Percentiles rank a stretch among this genome's conserved stretches.
phyloP scores from a whole-genome alignment of 2,888 invertebrate species.

The Ophion ellenae region DNA sequence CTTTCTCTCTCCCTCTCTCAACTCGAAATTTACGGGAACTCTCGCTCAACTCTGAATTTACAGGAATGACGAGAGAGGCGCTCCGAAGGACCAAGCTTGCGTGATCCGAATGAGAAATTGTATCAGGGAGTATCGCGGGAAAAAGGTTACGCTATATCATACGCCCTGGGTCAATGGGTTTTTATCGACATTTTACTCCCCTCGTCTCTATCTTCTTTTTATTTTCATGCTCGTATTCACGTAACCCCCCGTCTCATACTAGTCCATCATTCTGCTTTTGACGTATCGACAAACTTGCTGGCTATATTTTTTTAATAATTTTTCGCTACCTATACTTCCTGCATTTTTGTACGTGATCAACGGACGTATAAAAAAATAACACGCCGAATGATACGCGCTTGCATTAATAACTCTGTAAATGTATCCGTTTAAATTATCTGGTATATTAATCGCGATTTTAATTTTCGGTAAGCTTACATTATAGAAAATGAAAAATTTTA shows the following conservation, averaged over 20 bases:
- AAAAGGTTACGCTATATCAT: constrained; percentile 46
- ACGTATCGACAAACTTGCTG: constrained; percentile 9
- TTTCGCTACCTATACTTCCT: constrained; percentile 28
- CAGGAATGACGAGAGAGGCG: constrained; percentile 42
- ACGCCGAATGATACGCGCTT: too few species aligned
- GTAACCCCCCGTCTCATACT: neutral
- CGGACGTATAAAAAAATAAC: too few species aligned
- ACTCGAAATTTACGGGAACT: constrained; percentile 24
- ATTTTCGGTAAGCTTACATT: too few species aligned
- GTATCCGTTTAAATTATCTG: too few species aligned
- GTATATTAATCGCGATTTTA: too few species aligned
- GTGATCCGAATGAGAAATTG: constrained; percentile 60
- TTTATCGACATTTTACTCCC: constrained; percentile 57
- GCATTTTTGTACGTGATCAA: constrained; percentile 13
- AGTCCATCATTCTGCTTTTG: constrained; percentile 33
- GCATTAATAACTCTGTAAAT: too few species aligned
- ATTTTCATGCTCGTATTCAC: constrained; percentile 16
- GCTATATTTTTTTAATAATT: constrained; percentile 21
- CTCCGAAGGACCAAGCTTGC: constrained; percentile 41
- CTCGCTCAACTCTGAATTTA: constrained; percentile 46
- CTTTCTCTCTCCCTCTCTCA: too few species aligned
- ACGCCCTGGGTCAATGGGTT: constrained; percentile 26
- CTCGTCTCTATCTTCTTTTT: neutral
- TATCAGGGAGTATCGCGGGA: constrained; percentile 53
- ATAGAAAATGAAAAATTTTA: too few species aligned